These are phyloP conservation scores for Parauchenoglanis ngamensis DNA, from an alignment of 2,797 vertebrate genomes.

Conservation along the genomic window DNA sequence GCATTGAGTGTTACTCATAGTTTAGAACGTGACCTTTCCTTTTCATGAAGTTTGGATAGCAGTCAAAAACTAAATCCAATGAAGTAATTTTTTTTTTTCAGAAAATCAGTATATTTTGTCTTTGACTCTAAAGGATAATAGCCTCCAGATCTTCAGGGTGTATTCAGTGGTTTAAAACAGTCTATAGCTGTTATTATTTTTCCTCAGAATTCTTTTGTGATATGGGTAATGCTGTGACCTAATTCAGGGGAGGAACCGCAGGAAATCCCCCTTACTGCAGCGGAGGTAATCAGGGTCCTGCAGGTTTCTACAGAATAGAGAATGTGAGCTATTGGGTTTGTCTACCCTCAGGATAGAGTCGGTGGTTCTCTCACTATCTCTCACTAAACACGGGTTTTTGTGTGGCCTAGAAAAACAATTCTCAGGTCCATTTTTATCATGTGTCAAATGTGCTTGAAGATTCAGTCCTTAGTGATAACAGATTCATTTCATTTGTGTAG, in stretches of 20 bases:
- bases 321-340: slow-evolving; percentile 38
- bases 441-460: slow-evolving; percentile 16
- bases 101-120: slow-evolving; percentile 61
- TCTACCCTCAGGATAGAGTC: slow-evolving; percentile 17
- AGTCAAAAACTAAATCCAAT: slow-evolving; percentile 62
- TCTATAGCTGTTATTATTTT: slow-evolving; percentile 65
- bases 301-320: slow-evolving; percentile 28
- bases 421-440: slow-evolving; percentile 24
- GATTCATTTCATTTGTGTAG: slow-evolving; percentile 45
- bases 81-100: slow-evolving; percentile 57
- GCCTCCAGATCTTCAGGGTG: slow-evolving; percentile 68
- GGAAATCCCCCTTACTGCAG: slow-evolving; percentile 73
- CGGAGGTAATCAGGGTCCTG: slow-evolving; percentile 67
- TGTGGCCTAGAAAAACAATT: slow-evolving; percentile 46
- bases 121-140: slow-evolving; percentile 66
- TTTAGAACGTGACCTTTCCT: slow-evolving; percentile 43
- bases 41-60: slow-evolving; percentile 45
- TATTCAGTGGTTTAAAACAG: slow-evolving; percentile 62
- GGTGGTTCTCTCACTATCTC: slow-evolving; percentile 25
- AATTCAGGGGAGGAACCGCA: slow-evolving; percentile 74
- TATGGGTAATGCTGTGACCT: slow-evolving; percentile 71
- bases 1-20: slow-evolving; percentile 48
- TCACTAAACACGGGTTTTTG: slow-evolving; percentile 29
- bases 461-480: slow-evolving; percentile 35
- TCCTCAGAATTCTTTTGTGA: slow-evolving; percentile 65